A percentile compares a stretch with the other conserved stretches of the same genome.
Evolutionary conservation across 2,797 vertebrate species (phyloP).

Genomic region (Protosalanx chinensis): DNA sequence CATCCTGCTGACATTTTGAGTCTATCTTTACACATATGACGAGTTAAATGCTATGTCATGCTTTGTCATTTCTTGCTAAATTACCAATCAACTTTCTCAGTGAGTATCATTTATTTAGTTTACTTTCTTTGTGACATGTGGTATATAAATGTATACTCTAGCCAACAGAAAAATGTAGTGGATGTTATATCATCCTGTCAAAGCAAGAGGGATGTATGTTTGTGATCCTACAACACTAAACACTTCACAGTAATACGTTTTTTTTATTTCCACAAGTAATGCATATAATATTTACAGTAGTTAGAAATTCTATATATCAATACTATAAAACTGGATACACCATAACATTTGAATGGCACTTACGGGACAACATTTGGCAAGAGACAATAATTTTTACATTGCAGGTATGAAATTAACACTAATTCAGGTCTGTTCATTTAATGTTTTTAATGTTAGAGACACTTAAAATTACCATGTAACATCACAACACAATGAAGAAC

Average conservation of each 20-base stretch:
- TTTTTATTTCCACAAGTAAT: conserved; percentile 21
- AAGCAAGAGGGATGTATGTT: too few species aligned
- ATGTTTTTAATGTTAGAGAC: not conserved
- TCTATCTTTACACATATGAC: too few species aligned
- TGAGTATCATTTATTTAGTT: not conserved
- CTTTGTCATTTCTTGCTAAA: not conserved
- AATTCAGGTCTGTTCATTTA: not conserved
- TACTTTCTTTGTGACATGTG: not conserved
- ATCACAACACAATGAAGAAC: not conserved
- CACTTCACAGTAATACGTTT: conserved; percentile 13
- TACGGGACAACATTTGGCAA: conserved; percentile 19
- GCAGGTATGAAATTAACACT: not conserved
- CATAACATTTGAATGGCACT: conserved; percentile 17
- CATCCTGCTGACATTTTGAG: too few species aligned
- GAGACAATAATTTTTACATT: conserved; percentile 32
- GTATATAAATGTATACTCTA: not conserved
- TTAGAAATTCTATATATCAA: conserved; percentile 26
- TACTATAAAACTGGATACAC: conserved; percentile 4
- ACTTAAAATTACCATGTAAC: not conserved
- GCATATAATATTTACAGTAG: conserved; percentile 26
- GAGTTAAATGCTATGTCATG: not conserved
- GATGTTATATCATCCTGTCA: not conserved
- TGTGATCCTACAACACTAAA: not conserved
- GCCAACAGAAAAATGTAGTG: not conserved
- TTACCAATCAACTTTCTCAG: not conserved